Conservation (phyloP, 2,797 vertebrate genomes). For the Serranus cabrilla region DNA sequence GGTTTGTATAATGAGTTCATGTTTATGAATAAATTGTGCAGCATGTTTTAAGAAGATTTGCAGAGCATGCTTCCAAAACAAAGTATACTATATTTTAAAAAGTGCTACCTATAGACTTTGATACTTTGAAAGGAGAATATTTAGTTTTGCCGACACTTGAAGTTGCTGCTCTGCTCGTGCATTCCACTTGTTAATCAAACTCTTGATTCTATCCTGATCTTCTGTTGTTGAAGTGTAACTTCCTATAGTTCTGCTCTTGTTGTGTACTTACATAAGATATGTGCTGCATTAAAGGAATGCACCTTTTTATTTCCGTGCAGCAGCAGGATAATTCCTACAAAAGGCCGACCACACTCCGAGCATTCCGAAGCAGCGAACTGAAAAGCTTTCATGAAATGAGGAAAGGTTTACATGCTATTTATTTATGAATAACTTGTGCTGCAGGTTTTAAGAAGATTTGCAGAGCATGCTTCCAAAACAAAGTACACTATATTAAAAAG, state of each 20-base stretch:
- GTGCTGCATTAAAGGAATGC: not conserved
- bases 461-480: not conserved
- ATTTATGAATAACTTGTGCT: conserved; percentile 53
- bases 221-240: not conserved
- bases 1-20: conserved; percentile 61
- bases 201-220: not conserved
- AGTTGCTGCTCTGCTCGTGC: not conserved
- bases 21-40: conserved; percentile 56
- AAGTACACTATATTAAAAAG: no score
- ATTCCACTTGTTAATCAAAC: not conserved
- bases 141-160: not conserved
- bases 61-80: conserved; percentile 1
- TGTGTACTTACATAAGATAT: not conserved
- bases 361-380: conserved; percentile 36
- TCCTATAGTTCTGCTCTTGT: not conserved
- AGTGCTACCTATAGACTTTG: not conserved
- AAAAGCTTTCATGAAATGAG: conserved; percentile 50
- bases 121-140: not conserved
- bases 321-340: conserved; percentile 45
- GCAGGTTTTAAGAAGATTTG: conserved; percentile 22
- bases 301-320: not conserved
- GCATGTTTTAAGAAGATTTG: conserved; percentile 22
- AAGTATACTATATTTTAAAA: not conserved
- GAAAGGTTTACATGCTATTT: conserved; percentile 49
- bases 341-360: conserved; percentile 17